Base-by-base conservation (phyloP, 2,113 vertebrate species). In the Ameiurus melas region DNA sequence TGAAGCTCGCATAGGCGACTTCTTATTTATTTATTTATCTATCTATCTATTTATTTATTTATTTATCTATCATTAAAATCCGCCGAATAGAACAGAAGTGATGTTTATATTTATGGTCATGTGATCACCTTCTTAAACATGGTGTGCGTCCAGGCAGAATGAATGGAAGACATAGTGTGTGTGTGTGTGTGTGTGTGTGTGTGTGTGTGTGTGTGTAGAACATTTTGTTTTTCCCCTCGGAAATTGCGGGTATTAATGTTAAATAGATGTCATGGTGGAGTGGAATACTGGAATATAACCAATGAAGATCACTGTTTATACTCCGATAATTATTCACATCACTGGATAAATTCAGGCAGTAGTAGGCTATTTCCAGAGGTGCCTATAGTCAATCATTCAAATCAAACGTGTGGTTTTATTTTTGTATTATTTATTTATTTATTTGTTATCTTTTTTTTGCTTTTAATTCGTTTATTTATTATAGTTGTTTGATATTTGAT, bases 1-100 rank as follows among this genome's bases (percentile, higher is more conserved):
- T 88, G 73, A 88, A 89, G 58, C 64, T 39, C 64, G 36, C 36
- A 47, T 62, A 62, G 51, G 9, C 53, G 78, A 81, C 30, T 53
- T 53, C 47, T 79, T 79, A 14, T 80, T 57, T 80, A 80, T 80
- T 55, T 8, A 14, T 80, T 57, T 80, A 80, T 80, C 19, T 8
- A 79, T 33, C 43, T n/a, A n/a, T n/a, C n/a, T n/a, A n/a, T n/a
- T n/a, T n/a, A 79, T 33, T 43, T 43, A 43, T 5, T 79, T 79
- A 14, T 80, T 57, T 80, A 80, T 80, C 19, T 8, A 79, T 33
- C 43, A 47, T 47, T 47, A 0, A 7, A 16, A 70, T 17, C 1
- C 39, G 13, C 9, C 22, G 39, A 47, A 53, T 14, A 53, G 2
- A 80, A 9, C 51, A 55, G 78, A 57, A 33, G 55, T 39, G 3